Conservation (phyloP, 2,797 vertebrate species). For the Cheirogaleus major region DNA sequence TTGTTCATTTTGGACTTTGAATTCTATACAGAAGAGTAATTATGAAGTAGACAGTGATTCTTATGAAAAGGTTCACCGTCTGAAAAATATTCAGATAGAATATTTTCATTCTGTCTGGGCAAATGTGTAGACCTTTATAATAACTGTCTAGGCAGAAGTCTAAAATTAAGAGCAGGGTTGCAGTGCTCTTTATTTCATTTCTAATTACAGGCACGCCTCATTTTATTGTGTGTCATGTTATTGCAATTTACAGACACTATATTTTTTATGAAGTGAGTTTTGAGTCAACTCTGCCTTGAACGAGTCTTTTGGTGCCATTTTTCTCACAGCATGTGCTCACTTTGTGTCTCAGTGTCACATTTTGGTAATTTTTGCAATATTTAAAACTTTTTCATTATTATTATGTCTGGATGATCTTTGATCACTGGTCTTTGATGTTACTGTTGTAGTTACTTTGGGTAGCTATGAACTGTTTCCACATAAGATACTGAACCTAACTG, state of each 20-base stretch:
- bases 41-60: not conserved
- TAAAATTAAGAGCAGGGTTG: not conserved
- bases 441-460: not conserved
- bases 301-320: not conserved
- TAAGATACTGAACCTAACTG: not conserved
- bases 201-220: not conserved
- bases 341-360: not conserved
- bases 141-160: not conserved
- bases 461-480: not conserved
- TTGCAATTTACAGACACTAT: not conserved
- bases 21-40: not conserved
- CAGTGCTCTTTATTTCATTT: not conserved
- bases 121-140: not conserved
- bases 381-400: not conserved
- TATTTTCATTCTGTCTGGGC: not conserved
- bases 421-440: not conserved
- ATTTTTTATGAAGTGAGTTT: not conserved
- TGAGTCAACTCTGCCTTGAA: not conserved
- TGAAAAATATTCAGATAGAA: not conserved
- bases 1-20: not conserved
- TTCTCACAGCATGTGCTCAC: not conserved
- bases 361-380: not conserved
- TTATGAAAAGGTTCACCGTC: not conserved
- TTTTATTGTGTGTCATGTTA: not conserved
- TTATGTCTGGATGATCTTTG: not conserved